phyloP scores from a whole-genome alignment of 2,797 vertebrate genomes.

The Okamejei kenojei region DNA sequence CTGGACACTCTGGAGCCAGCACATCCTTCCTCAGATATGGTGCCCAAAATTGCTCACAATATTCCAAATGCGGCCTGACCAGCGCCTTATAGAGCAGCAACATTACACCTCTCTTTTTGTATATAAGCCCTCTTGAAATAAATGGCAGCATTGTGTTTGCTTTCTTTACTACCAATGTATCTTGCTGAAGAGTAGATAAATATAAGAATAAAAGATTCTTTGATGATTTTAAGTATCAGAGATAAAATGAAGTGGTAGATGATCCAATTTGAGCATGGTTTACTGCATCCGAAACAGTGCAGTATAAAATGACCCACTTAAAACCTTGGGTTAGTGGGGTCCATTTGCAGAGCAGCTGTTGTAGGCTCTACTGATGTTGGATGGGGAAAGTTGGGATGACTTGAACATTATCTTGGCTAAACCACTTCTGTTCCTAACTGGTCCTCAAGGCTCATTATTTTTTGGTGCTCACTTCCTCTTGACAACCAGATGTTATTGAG shows the following conservation, averaged over 20 bases:
- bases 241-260: no score
- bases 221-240: background rate
- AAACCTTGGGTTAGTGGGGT: background rate
- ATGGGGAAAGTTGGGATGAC: background rate
- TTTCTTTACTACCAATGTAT: no score
- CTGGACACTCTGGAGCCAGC: no score
- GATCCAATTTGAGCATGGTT: no score
- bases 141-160: no score
- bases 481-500: background rate
- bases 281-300: background rate
- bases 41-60: no score
- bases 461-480: background rate
- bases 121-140: no score
- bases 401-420: background rate
- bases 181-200: background rate
- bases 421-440: background rate
- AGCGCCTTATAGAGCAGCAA: no score
- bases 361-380: background rate
- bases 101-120: no score
- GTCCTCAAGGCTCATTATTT: background rate
- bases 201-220: background rate
- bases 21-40: no score
- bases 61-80: no score
- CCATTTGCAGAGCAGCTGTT: no score
- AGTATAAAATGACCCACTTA: background rate